These are phyloP conservation scores for Craterocephalus amniculus DNA, from an alignment of 2,797 vertebrate species.

Conservation along the genomic window DNA sequence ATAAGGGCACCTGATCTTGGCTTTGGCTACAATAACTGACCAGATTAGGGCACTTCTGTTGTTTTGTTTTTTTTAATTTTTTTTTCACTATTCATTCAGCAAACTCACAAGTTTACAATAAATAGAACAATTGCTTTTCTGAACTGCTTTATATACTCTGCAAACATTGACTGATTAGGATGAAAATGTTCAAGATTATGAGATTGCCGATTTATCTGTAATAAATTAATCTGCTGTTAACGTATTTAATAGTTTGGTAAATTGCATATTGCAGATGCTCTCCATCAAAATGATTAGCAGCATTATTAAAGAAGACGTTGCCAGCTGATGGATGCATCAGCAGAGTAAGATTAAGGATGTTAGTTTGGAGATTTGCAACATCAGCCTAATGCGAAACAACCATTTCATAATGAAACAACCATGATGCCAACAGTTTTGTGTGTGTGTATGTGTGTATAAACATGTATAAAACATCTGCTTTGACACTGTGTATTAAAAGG, in stretches of 20 bases:
- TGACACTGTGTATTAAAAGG: too few species aligned
- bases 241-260: slow-evolving; percentile 1
- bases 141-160: neutral
- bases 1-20: too few species aligned
- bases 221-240: neutral
- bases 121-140: neutral
- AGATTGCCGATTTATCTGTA: neutral
- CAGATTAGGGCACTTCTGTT: too few species aligned
- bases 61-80: neutral
- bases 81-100: neutral
- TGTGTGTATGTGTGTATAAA: neutral
- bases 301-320: neutral
- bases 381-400: slow-evolving; percentile 33
- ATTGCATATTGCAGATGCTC: neutral
- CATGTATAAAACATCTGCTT: neutral
- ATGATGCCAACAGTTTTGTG: slow-evolving; percentile 1
- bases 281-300: slow-evolving; percentile 24
- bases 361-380: slow-evolving; percentile 23
- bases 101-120: neutral
- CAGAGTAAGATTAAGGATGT: slow-evolving; percentile 5
- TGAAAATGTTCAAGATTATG: neutral
- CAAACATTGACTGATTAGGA: neutral
- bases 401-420: slow-evolving; percentile 22
- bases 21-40: too few species aligned
- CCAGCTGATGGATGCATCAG: slow-evolving; percentile 29